Evolutionary conservation across 2,888 invertebrate genomes (phyloP), one percentile per base, ranked within the genome.

Genomic region (Apodemia mormo): DNA sequence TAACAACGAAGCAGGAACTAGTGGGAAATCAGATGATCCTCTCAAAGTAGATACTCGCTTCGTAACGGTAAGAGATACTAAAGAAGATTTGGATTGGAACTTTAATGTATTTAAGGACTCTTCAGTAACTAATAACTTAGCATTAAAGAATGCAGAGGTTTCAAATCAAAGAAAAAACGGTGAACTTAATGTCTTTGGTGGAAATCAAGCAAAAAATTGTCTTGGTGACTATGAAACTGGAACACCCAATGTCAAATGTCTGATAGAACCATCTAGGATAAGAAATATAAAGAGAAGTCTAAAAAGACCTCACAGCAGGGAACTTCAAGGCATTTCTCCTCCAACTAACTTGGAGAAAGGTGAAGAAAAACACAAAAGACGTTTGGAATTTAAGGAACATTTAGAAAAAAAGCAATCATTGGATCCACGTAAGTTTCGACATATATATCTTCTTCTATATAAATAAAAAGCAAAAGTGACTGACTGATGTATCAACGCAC

Each of bases 211-310:
- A 37, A 78, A 71, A 30, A 81, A 75, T 68, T 73, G 73, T 66
- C 68, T 80, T 1, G 77, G 72, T 1, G 78, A 78, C 2, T 10
- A 14, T 30, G n/a, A 74, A 2, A 76, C 77, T 3, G 77, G 79
- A 0, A 90, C 90, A 12, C 89, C 89, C 0, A 45, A 54, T 22
- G 54, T 79, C 1, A 81, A 80, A 58, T 75, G 70, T 0, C 71
- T 68, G 49, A 73, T 85, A 56, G 84, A 87, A 69, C 78, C 80
- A 1, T 83, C 73, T 66, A 79, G 81, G 56, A 76, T 89, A 0
- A 90, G 75, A 67, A 91, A 92, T 78, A 82, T 91, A 40, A 92
- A 92, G 74, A 85, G 81, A 56, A 92, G 90, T 78, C 75, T 91
- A 0, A 91, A 86, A 71, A 82, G 90, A 68, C 91, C 90, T 0